Conservation (phyloP, 2,113 vertebrate genomes). For the Cheilinus undulatus region DNA sequence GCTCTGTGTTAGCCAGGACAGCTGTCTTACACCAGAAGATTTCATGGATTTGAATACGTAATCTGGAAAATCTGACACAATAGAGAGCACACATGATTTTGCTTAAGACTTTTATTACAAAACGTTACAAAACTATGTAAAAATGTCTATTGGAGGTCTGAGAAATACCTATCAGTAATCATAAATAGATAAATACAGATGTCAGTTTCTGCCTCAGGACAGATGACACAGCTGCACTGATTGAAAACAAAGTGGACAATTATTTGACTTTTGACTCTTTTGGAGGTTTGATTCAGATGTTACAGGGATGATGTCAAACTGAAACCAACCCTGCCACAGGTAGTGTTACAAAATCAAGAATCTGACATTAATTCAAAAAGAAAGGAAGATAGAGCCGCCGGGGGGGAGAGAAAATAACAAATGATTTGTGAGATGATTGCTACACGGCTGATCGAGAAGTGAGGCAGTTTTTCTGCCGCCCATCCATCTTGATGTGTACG, state of each 20-base stretch:
- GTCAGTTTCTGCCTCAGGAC: constrained; percentile 32
- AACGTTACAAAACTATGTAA: constrained; percentile 71
- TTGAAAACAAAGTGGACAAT: constrained; percentile 46
- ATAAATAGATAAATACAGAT: constrained; percentile 83
- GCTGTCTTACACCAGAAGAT: not conserved
- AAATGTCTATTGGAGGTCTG: constrained; percentile 36
- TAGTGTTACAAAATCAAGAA: constrained; percentile 34
- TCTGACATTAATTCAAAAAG: constrained; percentile 28
- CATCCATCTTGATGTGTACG: not conserved
- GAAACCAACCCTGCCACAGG: constrained; percentile 22
- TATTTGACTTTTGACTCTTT: constrained; percentile 49
- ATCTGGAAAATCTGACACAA: not conserved
- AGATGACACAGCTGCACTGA: constrained; percentile 67
- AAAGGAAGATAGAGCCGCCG: constrained; percentile 22
- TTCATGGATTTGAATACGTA: not conserved
- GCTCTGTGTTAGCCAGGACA: not conserved
- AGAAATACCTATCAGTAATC: constrained; percentile 67
- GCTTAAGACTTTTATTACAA: constrained; percentile 71
- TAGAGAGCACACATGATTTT: constrained; percentile 29
- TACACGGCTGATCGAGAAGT: not conserved
- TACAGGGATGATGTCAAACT: constrained; percentile 37
- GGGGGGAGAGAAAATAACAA: constrained; percentile 22
- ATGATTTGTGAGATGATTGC: constrained; percentile 9
- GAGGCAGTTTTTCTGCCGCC: not conserved
- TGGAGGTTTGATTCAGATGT: constrained; percentile 20